Conservation (phyloP, 2,888 invertebrate genomes). For the Entomobrya multifasciata region DNA sequence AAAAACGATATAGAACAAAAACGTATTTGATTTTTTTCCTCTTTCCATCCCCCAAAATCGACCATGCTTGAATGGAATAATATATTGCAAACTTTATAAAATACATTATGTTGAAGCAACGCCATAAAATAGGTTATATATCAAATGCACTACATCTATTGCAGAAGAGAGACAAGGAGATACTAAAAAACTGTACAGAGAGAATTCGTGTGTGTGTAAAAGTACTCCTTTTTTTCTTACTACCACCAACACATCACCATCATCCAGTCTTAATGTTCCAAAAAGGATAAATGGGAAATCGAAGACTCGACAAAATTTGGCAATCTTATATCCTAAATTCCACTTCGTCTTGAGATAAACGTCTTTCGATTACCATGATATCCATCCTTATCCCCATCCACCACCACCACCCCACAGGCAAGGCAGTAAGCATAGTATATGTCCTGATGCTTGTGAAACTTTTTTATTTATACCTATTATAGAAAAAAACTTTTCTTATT, state of each 20-base stretch:
- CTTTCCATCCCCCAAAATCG: background rate
- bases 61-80: background rate
- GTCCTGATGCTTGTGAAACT: background rate
- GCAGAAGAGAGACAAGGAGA: conserved; percentile 12
- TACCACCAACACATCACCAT: conserved; percentile 31
- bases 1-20: too few species aligned
- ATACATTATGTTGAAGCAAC: conserved; percentile 39
- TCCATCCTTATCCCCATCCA: conserved; percentile 31
- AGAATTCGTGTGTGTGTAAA: too few species aligned
- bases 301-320: conserved; percentile 78
- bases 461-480: background rate
- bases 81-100: conserved; percentile 8
- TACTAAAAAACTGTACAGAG: background rate
- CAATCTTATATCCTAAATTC: conserved; percentile 73
- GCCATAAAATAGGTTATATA: conserved; percentile 53
- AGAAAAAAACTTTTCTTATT: conserved; percentile 5
- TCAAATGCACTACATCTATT: background rate
- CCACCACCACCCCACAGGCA: conserved; percentile 51
- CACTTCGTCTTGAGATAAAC: conserved; percentile 70
- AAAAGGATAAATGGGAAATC: conserved; percentile 77
- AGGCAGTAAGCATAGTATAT: background rate
- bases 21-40: conserved; percentile 39
- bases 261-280: conserved; percentile 63
- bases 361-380: conserved; percentile 73
- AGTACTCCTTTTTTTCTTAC: background rate